Percentiles rank a stretch among this genome's conserved stretches.
Conservation (phyloP, 1,140 invertebrate genomes). For the Diabrotica undecimpunctata region DNA sequence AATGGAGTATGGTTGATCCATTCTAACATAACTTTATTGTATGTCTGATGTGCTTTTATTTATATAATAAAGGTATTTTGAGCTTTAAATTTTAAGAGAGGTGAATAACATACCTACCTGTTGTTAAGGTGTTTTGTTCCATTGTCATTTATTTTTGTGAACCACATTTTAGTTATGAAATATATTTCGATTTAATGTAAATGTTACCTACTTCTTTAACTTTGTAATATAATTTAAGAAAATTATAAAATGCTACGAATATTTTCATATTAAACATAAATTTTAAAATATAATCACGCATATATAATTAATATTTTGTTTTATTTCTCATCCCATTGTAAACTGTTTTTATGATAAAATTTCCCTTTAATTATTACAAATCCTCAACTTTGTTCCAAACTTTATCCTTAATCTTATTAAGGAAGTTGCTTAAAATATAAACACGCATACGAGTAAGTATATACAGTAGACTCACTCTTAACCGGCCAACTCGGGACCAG, state of each 20-base stretch:
- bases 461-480: too few species aligned
- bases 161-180: conserved; percentile 29
- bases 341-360: neutral
- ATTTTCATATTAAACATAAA: conserved; percentile 47
- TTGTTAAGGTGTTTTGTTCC: conserved; percentile 42
- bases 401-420: too few species aligned
- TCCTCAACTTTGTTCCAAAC: too few species aligned
- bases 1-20: conserved; percentile 28
- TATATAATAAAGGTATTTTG: conserved; percentile 44
- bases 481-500: too few species aligned
- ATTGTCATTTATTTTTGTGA: conserved; percentile 43
- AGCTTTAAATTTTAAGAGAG: conserved; percentile 46
- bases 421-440: too few species aligned
- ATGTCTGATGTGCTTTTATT: conserved; percentile 43
- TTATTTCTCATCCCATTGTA: conserved; percentile 33
- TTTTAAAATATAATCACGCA: conserved; percentile 47
- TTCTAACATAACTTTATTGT: conserved; percentile 38
- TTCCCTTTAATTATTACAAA: too few species aligned
- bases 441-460: too few species aligned
- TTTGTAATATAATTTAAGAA: conserved; percentile 44
- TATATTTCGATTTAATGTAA: conserved; percentile 33
- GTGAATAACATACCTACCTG: conserved; percentile 41
- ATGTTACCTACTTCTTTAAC: conserved; percentile 26
- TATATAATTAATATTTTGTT: conserved; percentile 39
- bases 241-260: conserved; percentile 44